These are phyloP conservation scores for Borostomias antarcticus DNA, from an alignment of 2,797 vertebrate genomes.

Conservation along the genomic window DNA sequence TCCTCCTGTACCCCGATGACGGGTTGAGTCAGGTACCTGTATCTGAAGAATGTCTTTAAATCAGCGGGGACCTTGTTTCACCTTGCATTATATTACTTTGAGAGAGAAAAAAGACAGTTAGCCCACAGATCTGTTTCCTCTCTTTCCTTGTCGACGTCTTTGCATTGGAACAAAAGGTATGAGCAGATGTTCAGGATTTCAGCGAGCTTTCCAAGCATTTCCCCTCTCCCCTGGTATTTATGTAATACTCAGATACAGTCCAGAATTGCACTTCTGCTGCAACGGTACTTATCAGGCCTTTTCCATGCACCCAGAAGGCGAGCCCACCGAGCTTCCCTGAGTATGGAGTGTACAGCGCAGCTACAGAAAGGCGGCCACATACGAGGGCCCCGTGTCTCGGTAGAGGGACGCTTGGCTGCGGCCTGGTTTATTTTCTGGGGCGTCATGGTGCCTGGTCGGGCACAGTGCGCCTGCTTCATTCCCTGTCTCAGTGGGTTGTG, in stretches of 20 bases:
- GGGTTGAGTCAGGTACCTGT: background rate
- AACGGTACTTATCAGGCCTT: background rate
- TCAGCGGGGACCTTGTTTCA: slow-evolving; percentile 29
- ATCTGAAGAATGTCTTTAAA: slow-evolving; percentile 10
- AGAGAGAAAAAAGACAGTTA: slow-evolving; percentile 18
- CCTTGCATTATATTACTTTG: slow-evolving; percentile 12
- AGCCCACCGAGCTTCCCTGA: background rate
- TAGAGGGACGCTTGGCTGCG: background rate
- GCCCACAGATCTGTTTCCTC: slow-evolving; percentile 44
- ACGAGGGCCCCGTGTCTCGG: slow-evolving; percentile 44
- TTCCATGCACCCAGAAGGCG: slow-evolving; percentile 14
- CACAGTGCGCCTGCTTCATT: slow-evolving; percentile 34
- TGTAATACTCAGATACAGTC: slow-evolving; percentile 37
- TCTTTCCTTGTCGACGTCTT: slow-evolving; percentile 33
- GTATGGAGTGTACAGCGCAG: background rate
- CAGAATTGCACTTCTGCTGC: slow-evolving; percentile 9
- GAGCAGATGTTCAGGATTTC: slow-evolving; percentile 48
- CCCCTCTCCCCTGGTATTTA: slow-evolving; percentile 44
- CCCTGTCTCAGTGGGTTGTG: background rate
- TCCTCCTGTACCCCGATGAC: background rate
- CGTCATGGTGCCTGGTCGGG: slow-evolving; percentile 45
- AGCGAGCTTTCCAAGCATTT: slow-evolving; percentile 38
- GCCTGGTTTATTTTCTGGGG: slow-evolving; percentile 47
- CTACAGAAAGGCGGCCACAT: slow-evolving; percentile 37
- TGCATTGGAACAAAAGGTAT: slow-evolving; percentile 6